These are phyloP conservation scores for Lophotriccus pileatus DNA, from an alignment of 2,797 vertebrate species.

Conservation along the genomic window DNA sequence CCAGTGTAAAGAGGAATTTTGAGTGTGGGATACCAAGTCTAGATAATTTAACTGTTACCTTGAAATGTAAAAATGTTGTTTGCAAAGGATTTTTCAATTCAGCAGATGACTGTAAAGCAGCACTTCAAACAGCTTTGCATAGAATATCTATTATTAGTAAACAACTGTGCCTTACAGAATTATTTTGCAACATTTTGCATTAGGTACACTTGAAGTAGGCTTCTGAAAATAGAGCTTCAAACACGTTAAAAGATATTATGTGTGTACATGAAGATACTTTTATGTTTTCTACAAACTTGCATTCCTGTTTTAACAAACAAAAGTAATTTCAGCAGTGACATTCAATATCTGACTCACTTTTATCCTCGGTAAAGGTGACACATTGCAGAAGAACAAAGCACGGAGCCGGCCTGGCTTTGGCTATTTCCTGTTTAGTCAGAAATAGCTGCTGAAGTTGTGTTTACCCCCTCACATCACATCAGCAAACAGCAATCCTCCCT, in stretches of 20 bases:
- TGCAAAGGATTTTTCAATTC: conserved; percentile 42
- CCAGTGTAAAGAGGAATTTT: background rate
- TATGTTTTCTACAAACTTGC: background rate
- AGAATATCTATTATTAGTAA: conserved; percentile 48
- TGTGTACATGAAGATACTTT: background rate
- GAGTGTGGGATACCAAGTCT: background rate
- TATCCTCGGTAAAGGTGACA: conserved; percentile 2
- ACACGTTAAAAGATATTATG: background rate
- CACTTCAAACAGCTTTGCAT: conserved; percentile 46
- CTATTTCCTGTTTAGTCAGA: conserved; percentile 13
- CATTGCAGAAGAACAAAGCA: background rate
- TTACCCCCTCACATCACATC: background rate
- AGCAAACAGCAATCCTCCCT: background rate
- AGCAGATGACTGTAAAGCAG: conserved; percentile 32
- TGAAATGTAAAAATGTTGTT: conserved; percentile 37
- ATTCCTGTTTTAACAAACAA: background rate
- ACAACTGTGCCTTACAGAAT: conserved; percentile 27
- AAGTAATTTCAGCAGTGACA: conserved; percentile 14
- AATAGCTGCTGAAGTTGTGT: background rate
- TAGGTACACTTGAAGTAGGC: background rate
- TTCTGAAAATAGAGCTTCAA: conserved; percentile 28
- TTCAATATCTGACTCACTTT: conserved; percentile 24
- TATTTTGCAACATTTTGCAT: conserved; percentile 35
- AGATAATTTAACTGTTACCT: conserved; percentile 49
- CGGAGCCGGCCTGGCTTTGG: background rate